Evolutionary conservation across 30 jellyfish, hydroid and myxozoan genomes (phyloP), one percentile per base, ranked within the genome.

Genomic region (Turritopsis rubra): DNA sequence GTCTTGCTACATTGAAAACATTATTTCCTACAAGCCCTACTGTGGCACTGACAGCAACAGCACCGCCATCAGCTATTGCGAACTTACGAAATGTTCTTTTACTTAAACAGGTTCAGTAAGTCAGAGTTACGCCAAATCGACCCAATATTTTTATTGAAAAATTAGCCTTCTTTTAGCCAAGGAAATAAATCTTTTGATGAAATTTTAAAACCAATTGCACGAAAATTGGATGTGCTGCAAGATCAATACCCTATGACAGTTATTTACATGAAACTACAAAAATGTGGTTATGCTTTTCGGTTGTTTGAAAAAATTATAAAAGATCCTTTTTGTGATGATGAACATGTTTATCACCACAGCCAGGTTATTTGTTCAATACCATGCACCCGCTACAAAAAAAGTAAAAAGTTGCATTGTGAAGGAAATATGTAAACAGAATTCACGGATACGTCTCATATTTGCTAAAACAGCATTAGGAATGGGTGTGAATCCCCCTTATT

Each of bases 381-480:
- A 80, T 52, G 82, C 83, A 16, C 83, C 87, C 21, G 30, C 54
- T 8, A 66, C 78, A 18, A 13, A 17, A 52, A 20, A 20, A 23
- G 65, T 80, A 54, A 80, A 80, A 31, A 53, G 54, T 9, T 20
- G 26, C 41, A 80, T 80, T 20, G 7, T 80, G 16, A n/a, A 66
- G 5, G 83, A 80, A 28, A 80, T 80, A 16, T 25, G 31, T 4
- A 80, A 52, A 24, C 25, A 1, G 7, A 30, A 41, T 18, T 60
- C 87, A 1, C 22, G 20, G 8, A 23, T 60, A n/a, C 21, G 87
- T 22, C 53, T 80, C 29, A 31, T 80, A 7, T 80, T 41, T 80
- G 87, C 82, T 24, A 80, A 84, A n/a, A 31, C 87, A 80, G 87
- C 87, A 23, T 81, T 80, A 16, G 87, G 87, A 23, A 80, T 80